Conservation (phyloP, 2,888 invertebrate species). For the Patella ulyssiponensis region DNA sequence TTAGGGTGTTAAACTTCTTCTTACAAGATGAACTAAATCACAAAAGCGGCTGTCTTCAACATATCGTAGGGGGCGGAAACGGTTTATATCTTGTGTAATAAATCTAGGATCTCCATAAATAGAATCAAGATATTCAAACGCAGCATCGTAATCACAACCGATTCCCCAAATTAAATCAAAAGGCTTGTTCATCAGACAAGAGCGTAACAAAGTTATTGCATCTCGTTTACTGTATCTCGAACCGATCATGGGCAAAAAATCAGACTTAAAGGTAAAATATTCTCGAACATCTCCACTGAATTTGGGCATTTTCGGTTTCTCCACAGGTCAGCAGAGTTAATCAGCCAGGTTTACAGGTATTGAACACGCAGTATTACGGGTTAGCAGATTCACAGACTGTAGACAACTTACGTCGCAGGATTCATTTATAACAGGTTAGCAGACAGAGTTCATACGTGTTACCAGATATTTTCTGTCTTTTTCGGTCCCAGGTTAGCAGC, state of each 20-base stretch:
- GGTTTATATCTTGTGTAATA: background rate
- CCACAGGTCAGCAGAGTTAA: background rate
- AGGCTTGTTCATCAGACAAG: background rate
- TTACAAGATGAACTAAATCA: background rate
- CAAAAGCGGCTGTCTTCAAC: background rate
- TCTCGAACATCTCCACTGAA: background rate
- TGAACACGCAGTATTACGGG: too few species aligned
- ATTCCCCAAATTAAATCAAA: background rate
- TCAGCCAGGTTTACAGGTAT: too few species aligned
- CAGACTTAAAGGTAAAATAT: background rate
- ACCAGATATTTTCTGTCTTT: too few species aligned
- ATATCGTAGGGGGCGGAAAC: background rate
- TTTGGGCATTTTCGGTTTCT: conserved; percentile 4
- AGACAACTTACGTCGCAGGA: too few species aligned
- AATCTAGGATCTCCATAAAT: conserved; percentile 9
- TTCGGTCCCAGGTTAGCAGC: too few species aligned
- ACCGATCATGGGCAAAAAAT: background rate
- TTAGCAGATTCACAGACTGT: too few species aligned
- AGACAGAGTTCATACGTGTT: too few species aligned
- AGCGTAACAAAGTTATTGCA: background rate
- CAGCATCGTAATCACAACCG: conserved; percentile 1
- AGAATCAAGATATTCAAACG: conserved; percentile 1
- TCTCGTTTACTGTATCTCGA: conserved; percentile 7
- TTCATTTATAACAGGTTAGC: too few species aligned
- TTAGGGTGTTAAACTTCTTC: background rate